phyloP scores from a whole-genome alignment of 2,888 invertebrate species.

The Platycheirus rosarum region DNA sequence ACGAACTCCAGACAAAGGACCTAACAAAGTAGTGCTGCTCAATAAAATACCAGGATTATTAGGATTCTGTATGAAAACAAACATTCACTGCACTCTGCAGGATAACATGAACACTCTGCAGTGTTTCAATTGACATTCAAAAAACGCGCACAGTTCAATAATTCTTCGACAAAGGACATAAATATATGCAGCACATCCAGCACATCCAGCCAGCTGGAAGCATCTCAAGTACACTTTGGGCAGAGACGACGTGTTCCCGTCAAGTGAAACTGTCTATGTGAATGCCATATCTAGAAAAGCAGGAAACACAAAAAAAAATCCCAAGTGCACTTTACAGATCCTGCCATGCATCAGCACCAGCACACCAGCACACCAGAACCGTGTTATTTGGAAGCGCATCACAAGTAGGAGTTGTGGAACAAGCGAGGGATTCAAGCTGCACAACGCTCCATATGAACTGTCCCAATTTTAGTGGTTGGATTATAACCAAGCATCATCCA shows the following conservation, averaged over 20 bases:
- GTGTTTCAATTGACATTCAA: conserved; percentile 49
- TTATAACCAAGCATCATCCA: conserved; percentile 36
- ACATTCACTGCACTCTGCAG: conserved; percentile 7
- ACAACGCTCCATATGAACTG: conserved; percentile 40
- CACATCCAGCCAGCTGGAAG: conserved; percentile 16
- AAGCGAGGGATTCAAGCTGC: not conserved
- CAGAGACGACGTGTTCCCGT: conserved; percentile 6
- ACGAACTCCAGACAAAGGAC: conserved; percentile 5
- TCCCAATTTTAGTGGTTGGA: conserved; percentile 48
- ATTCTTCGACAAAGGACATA: conserved; percentile 53
- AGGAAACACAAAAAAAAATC: conserved; percentile 29
- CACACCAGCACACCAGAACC: not conserved
- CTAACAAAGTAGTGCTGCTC: not conserved
- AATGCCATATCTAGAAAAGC: conserved; percentile 11
- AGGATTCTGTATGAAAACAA: conserved; percentile 7
- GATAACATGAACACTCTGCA: not conserved
- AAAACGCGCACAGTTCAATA: conserved; percentile 61
- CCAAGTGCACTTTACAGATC: conserved; percentile 46
- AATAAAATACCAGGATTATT: conserved; percentile 27
- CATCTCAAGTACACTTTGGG: conserved; percentile 27
- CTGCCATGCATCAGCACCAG: conserved; percentile 21
- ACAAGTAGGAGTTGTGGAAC: conserved; percentile 2
- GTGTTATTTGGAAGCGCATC: conserved; percentile 12
- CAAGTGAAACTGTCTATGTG: conserved; percentile 26
- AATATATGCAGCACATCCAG: conserved; percentile 45